Conservation (phyloP, 2,113 vertebrate genomes). For the Burhinus oedicnemus region DNA sequence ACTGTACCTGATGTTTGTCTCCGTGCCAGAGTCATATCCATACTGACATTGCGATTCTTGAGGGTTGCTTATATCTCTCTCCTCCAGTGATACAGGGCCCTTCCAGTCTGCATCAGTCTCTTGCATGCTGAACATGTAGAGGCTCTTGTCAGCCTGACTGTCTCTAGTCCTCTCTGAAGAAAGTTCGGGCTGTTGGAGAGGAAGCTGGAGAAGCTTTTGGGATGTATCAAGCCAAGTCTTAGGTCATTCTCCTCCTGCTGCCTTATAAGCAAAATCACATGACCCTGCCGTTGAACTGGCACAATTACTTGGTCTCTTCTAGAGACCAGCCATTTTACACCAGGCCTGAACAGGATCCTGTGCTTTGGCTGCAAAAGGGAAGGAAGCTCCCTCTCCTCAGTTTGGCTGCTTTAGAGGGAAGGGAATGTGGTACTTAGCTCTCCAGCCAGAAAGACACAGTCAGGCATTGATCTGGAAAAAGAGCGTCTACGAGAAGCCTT, state of each 20-base stretch:
- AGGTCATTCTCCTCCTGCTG: background rate
- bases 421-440: background rate
- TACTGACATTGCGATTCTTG: background rate
- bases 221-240: background rate
- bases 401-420: background rate
- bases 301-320: background rate
- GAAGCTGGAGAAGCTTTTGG: background rate
- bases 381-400: background rate
- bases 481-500: background rate
- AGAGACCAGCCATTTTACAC: background rate
- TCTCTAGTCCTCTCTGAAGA: background rate
- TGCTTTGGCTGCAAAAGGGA: background rate
- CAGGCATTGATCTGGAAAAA: background rate
- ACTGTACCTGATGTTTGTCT: background rate
- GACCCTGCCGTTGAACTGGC: background rate
- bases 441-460: background rate
- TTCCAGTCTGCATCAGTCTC: background rate
- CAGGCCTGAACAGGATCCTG: background rate
- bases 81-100: background rate
- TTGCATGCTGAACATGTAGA: background rate
- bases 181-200: background rate
- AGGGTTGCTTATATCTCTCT: background rate
- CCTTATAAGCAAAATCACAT: background rate
- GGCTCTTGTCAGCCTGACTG: background rate
- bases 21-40: background rate